Percentiles rank a stretch among this genome's conserved stretches.
These are phyloP conservation scores for Lytechinus variegatus DNA, from an alignment of 35 echinoderm and acorn worm species.

Conservation along the genomic window DNA sequence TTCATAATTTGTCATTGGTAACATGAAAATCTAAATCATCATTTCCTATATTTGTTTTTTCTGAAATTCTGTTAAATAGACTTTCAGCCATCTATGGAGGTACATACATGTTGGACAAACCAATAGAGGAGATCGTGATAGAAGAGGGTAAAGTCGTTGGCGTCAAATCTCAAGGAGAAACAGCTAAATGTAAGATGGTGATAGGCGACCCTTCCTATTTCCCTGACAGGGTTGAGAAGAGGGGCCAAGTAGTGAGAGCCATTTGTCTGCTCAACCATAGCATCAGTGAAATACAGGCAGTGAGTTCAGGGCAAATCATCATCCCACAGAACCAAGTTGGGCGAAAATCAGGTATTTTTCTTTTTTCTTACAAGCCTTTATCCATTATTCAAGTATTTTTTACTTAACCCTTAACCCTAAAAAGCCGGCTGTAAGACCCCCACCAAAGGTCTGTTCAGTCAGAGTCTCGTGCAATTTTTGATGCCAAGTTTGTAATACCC, in stretches of 20 bases:
- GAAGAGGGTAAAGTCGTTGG: slow-evolving; percentile 68
- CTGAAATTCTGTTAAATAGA: slow-evolving; percentile 43
- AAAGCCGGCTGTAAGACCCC: too few relatives aligned
- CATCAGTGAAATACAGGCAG: slow-evolving; percentile 53
- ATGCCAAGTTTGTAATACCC: too few relatives aligned
- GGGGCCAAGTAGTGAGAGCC: slow-evolving; percentile 79
- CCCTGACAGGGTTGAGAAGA: slow-evolving; percentile 80
- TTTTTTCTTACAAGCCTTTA: too few relatives aligned
- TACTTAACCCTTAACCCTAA: too few relatives aligned
- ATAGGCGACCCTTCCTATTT: slow-evolving; percentile 94
- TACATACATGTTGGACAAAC: slow-evolving; percentile 99
- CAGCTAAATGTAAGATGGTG: slow-evolving; percentile 74
- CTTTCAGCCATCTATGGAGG: slow-evolving; percentile 98
- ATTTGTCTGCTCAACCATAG: slow-evolving; percentile 91
- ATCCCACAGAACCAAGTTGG: slow-evolving; percentile 89
- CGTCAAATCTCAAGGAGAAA: slow-evolving; percentile 83
- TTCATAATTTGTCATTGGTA: background rate
- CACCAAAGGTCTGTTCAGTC: too few relatives aligned
- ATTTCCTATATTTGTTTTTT: background rate
- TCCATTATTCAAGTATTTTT: too few relatives aligned
- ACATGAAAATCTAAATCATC: background rate
- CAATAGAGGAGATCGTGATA: slow-evolving; percentile 77
- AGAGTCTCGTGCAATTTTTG: too few relatives aligned
- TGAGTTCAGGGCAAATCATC: slow-evolving; percentile 81
- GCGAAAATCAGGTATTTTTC: slow-evolving; percentile 79